Percentiles rank a stretch among this genome's conserved stretches.
Evolutionary conservation across 2,888 invertebrate genomes (phyloP).

Genomic region (Polyommatus iphigenia): DNA sequence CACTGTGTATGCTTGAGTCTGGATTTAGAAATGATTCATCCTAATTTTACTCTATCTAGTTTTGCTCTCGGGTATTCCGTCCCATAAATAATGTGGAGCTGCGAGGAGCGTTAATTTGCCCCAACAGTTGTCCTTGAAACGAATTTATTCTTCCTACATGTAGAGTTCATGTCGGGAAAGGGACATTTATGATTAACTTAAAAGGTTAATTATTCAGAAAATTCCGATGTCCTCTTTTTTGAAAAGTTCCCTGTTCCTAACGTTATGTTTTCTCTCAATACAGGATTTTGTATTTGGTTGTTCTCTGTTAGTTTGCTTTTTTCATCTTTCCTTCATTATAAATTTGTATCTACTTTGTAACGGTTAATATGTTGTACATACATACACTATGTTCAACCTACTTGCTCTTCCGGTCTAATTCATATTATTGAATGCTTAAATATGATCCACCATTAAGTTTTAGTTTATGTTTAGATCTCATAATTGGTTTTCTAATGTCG

Average conservation of each 20-base stretch:
- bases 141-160: constrained; percentile 34
- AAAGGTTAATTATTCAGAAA: no score
- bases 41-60: constrained; percentile 34
- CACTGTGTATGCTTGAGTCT: constrained; percentile 10
- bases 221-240: not conserved
- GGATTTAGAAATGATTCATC: constrained; percentile 33
- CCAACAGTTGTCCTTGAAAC: constrained; percentile 35
- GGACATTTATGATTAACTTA: not conserved
- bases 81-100: constrained; percentile 32
- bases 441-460: constrained; percentile 19
- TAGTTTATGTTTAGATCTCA: constrained; percentile 18
- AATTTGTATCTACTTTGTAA: not conserved
- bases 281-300: not conserved
- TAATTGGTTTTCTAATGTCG: constrained; percentile 37
- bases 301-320: not conserved
- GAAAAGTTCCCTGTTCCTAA: not conserved
- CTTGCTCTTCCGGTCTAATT: constrained; percentile 36
- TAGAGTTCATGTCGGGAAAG: not conserved
- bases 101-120: constrained; percentile 33
- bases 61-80: constrained; percentile 33
- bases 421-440: constrained; percentile 19
- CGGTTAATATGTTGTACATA: not conserved
- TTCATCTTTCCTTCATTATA: not conserved
- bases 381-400: constrained; percentile 47
- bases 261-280: not conserved